Evolutionary conservation across 2,113 vertebrate genomes (phyloP).

Genomic region (Tiliqua scincoides): DNA sequence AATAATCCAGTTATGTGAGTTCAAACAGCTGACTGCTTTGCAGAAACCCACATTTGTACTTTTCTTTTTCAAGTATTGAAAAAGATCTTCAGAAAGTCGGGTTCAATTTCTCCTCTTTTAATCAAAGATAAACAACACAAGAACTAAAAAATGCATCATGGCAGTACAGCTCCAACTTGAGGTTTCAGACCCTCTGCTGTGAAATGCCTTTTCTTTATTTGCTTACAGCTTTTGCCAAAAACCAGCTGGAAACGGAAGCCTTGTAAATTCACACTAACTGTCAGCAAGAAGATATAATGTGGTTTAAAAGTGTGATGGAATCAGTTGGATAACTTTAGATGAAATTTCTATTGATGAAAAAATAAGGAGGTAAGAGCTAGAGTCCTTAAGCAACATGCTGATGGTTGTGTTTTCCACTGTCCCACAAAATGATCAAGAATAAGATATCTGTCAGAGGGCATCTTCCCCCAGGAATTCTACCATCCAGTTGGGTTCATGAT

Average conservation of each 20-base stretch:
- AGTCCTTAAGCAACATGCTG: neutral
- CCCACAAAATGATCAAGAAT: neutral
- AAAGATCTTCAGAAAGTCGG: neutral
- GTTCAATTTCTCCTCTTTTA: neutral
- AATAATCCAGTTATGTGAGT: neutral
- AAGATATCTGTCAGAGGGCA: neutral
- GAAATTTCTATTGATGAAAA: neutral
- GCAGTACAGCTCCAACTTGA: neutral
- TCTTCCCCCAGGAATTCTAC: neutral
- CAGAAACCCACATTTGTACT: neutral
- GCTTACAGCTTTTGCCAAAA: neutral
- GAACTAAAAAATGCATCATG: neutral
- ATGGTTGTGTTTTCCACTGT: neutral
- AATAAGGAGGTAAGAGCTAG: neutral
- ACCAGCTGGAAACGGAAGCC: neutral
- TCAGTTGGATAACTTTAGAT: neutral
- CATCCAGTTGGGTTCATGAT: too few species aligned
- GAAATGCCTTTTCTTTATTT: neutral
- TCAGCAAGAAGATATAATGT: neutral
- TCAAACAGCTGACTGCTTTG: neutral
- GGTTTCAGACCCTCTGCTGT: neutral
- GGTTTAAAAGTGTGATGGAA: neutral
- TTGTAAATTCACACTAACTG: neutral
- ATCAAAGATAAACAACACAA: neutral
- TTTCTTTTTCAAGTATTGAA: neutral